Conservation (phyloP, 1,140 invertebrate genomes). For the Calliopsis andreniformis region DNA sequence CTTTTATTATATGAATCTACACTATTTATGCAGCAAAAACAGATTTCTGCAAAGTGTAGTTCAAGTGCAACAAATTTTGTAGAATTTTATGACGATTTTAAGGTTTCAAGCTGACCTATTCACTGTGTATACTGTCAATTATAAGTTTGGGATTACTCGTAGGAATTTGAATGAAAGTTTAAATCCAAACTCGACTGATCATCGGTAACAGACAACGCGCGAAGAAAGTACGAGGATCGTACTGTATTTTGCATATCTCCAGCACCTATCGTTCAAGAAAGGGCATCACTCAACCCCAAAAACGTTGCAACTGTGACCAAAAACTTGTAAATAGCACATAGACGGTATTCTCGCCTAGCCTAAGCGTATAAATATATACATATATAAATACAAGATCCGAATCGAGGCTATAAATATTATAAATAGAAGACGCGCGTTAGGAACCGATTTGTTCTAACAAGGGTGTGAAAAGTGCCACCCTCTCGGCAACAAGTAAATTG, state of each 20-base stretch:
- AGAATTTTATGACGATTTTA: too few relatives aligned
- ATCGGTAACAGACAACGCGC: conserved; percentile 42
- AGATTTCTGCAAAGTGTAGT: too few relatives aligned
- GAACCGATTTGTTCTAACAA: conserved; percentile 26
- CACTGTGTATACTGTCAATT: too few relatives aligned
- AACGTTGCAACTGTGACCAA: conserved; percentile 76
- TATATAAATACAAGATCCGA: conserved; percentile 69
- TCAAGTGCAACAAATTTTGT: too few relatives aligned
- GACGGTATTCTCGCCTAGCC: conserved; percentile 70
- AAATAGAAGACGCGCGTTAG: conserved; percentile 56
- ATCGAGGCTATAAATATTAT: conserved; percentile 72
- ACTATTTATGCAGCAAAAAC: too few relatives aligned
- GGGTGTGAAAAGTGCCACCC: conserved; percentile 40
- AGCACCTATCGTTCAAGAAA: conserved; percentile 59
- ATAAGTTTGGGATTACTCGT: not conserved
- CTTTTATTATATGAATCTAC: too few relatives aligned
- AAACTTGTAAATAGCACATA: conserved; percentile 76
- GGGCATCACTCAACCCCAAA: conserved; percentile 39
- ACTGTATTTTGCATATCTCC: conserved; percentile 75
- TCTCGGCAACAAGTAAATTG: conserved; percentile 61
- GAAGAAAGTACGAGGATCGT: conserved; percentile 61
- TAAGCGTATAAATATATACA: conserved; percentile 76
- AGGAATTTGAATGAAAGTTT: not conserved
- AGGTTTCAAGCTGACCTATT: too few relatives aligned
- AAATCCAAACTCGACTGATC: conserved; percentile 27